phyloP scores from a whole-genome alignment of 1,140 invertebrate species.

The Cyrtorhinus lividipennis region DNA sequence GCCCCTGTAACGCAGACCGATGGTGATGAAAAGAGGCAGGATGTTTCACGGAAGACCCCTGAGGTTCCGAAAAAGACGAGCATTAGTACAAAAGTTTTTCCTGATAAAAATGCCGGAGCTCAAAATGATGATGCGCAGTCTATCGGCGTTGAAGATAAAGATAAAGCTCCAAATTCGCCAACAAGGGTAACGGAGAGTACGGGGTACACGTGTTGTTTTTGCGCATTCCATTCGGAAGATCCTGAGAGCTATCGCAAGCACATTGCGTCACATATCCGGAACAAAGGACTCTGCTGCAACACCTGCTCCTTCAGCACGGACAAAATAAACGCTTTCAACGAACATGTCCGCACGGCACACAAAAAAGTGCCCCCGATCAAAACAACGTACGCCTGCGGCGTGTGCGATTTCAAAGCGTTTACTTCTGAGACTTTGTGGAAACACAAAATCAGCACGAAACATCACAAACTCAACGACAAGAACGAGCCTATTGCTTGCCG shows the following conservation, averaged over 20 bases:
- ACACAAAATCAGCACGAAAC: neutral
- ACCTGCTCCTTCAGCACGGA: neutral
- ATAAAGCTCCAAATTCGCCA: too few relatives aligned
- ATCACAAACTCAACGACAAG: too few relatives aligned
- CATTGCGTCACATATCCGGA: neutral
- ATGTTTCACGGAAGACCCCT: too few relatives aligned
- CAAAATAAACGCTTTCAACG: neutral
- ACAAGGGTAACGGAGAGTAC: too few relatives aligned
- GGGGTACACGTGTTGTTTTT: neutral
- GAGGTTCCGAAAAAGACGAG: too few relatives aligned
- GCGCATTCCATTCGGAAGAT: neutral
- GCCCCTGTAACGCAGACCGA: too few relatives aligned
- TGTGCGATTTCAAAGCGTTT: neutral
- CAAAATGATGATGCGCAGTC: neutral
- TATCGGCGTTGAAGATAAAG: neutral
- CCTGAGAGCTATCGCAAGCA: neutral
- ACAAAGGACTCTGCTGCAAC: neutral
- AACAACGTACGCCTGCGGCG: neutral
- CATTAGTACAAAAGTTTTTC: too few relatives aligned
- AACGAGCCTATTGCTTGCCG: too few relatives aligned
- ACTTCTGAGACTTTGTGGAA: neutral
- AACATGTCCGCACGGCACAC: neutral
- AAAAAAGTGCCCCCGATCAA: neutral
- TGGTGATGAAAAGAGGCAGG: too few relatives aligned
- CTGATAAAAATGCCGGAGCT: neutral